Evolutionary conservation across 2,797 vertebrate species (phyloP), one percentile per base, ranked within the genome.

Genomic region (Pangasius djambal): DNA sequence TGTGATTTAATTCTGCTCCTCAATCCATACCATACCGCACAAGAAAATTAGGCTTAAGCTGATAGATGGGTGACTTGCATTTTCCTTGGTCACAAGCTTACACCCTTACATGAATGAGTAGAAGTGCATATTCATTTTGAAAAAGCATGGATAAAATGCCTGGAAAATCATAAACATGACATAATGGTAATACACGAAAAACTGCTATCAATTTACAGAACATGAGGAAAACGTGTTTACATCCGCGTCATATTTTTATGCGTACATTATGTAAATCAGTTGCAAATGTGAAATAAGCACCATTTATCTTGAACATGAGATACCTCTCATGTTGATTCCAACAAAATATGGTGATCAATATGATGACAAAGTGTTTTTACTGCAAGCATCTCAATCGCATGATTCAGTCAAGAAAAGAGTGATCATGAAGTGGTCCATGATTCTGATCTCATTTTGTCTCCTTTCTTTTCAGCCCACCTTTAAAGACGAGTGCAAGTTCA

Each of bases 401-500:
- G 63, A n/a, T 12, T 15, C n/a, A 37, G 34, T 37, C n/a, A 34
- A 69, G 67, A 69, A 72, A 28, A 48, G 22, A 25, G 22, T 48
- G 74, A 48, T 48, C 22, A 74, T 1, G 9, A 25, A 25, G 50
- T 4, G 55, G 55, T 57, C 50, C 9, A 0, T 70, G 31, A 78
- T 67, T 61, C 50, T 63, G 65, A 37, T 70, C 34, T 8, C 44
- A 25, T 88, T 63, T 50, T 88, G 65, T 57, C 34, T 88, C 69
- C 34, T 65, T 86, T 83, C 57, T 28, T 59, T 93, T 86, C 92
- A 99, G 98, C 95, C 96, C 92, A 94, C 94, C 93, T 99, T 99
- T 93, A 96, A 95, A 87, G 96, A 98, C 6, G 98, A 99, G 92
- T 99, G 98, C 95, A 98, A 97, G 94, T 99, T 99, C 95, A 97